Conservation (phyloP, 2,888 invertebrate genomes). For the Thereva unica region DNA sequence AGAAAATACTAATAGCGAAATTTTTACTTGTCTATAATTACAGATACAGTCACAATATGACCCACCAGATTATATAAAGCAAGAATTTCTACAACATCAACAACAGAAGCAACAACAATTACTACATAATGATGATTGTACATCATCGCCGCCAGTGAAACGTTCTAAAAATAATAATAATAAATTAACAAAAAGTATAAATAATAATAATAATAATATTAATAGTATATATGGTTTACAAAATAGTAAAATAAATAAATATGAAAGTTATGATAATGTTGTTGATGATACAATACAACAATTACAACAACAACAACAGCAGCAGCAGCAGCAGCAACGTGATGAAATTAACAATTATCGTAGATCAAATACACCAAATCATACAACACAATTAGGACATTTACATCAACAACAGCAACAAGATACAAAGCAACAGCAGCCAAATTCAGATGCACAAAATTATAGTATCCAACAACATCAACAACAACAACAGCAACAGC, state of each 20-base stretch:
- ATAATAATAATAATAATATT: constrained; percentile 37
- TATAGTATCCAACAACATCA: constrained; percentile 14
- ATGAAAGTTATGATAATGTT: constrained; percentile 18
- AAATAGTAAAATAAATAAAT: constrained; percentile 17
- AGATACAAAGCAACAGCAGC: background rate
- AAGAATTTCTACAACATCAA: constrained; percentile 22
- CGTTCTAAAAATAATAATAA: constrained; percentile 43
- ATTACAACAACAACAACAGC: constrained; percentile 9
- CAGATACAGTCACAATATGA: constrained; percentile 26
- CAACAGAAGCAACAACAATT: constrained; percentile 43
- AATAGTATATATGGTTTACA: constrained; percentile 6
- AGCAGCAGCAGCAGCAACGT: constrained; percentile 11
- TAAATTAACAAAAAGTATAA: constrained; percentile 38
- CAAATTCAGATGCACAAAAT: too few relatives aligned
- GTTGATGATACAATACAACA: constrained; percentile 9
- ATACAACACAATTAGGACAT: too few relatives aligned
- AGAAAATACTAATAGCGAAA: too few relatives aligned
- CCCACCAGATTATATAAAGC: constrained; percentile 23
- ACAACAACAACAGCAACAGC: constrained; percentile 19
- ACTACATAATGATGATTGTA: constrained; percentile 48
- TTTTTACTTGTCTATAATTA: background rate
- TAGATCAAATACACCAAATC: background rate
- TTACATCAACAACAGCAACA: background rate
- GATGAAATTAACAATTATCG: constrained; percentile 8
- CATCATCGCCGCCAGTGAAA: constrained; percentile 45